Evolutionary conservation across 2,797 vertebrate species (phyloP).

Genomic region (Phrynocephalus vlangalii): DNA sequence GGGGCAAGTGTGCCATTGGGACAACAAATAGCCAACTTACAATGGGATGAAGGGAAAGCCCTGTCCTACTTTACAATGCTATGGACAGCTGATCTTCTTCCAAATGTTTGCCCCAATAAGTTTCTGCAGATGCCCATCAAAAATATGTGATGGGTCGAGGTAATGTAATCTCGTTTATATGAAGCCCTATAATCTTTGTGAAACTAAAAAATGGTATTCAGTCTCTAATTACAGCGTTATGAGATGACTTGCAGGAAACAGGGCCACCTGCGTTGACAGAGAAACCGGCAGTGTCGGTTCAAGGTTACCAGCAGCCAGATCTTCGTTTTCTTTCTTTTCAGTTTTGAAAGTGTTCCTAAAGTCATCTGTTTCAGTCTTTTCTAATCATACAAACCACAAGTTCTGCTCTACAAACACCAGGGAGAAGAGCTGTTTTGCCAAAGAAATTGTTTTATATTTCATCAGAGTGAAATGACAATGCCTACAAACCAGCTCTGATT

Average conservation of each 20-base stretch:
- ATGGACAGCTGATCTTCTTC: conserved; percentile 57
- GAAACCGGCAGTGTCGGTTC: not conserved
- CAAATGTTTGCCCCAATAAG: conserved; percentile 71
- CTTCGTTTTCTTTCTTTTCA: conserved; percentile 45
- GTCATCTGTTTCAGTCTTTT: conserved; percentile 2
- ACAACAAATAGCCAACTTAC: not conserved
- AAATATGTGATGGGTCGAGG: conserved; percentile 69
- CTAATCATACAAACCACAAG: conserved; percentile 27
- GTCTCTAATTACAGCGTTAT: conserved; percentile 71
- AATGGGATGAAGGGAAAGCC: not conserved
- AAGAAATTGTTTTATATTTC: not conserved
- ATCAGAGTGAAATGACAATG: not conserved
- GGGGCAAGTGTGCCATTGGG: not conserved
- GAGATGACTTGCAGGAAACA: conserved; percentile 31
- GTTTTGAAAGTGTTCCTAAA: conserved; percentile 32
- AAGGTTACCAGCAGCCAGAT: conserved; percentile 5
- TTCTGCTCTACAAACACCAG: not conserved
- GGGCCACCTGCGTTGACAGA: conserved; percentile 30
- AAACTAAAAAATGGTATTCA: conserved; percentile 76
- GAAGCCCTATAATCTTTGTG: conserved; percentile 78
- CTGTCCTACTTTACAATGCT: conserved; percentile 3
- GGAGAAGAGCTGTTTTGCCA: not conserved
- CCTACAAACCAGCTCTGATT: not conserved
- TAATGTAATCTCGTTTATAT: conserved; percentile 76
- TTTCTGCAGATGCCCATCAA: conserved; percentile 70